phyloP scores from a whole-genome alignment of 2,797 vertebrate species.

The Scomberomorus guttatus region DNA sequence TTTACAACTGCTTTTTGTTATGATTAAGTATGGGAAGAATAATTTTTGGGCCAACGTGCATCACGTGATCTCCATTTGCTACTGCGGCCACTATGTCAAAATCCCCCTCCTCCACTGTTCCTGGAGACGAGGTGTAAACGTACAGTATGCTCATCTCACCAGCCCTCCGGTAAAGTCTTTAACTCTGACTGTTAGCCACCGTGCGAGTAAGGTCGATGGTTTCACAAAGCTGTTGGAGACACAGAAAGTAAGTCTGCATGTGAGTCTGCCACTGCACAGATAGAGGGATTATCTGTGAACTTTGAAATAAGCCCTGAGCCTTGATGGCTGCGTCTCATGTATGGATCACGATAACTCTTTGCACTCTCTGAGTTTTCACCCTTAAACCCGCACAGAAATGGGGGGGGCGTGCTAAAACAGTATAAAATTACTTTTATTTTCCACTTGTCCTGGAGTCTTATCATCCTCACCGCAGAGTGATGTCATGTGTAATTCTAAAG shows the following conservation, averaged over 20 bases:
- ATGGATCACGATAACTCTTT: constrained; percentile 46
- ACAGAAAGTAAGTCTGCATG: constrained; percentile 12
- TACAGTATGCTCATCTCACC: neutral
- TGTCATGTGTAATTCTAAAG: constrained; percentile 74
- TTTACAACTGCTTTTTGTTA: too few species aligned
- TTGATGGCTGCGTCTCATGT: constrained; percentile 34
- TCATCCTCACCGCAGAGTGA: constrained; percentile 72
- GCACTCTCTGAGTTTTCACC: constrained; percentile 27
- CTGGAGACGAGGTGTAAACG: too few species aligned
- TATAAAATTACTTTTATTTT: constrained; percentile 72
- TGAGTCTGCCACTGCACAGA: constrained; percentile 36
- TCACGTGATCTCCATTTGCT: too few species aligned
- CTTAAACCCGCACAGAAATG: constrained; percentile 44
- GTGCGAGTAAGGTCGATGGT: constrained; percentile 12
- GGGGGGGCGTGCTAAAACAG: constrained; percentile 61
- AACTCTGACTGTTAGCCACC: neutral
- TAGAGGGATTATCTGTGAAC: constrained; percentile 44
- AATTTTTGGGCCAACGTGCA: too few species aligned
- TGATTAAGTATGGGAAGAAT: too few species aligned
- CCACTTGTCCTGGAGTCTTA: constrained; percentile 62
- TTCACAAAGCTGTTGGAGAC: constrained; percentile 19
- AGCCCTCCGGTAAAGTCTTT: neutral
- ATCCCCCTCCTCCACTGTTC: too few species aligned
- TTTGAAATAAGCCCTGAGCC: constrained; percentile 36
- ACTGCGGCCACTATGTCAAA: too few species aligned